phyloP scores from a whole-genome alignment of 2,113 vertebrate species.

The Spea bombifrons region DNA sequence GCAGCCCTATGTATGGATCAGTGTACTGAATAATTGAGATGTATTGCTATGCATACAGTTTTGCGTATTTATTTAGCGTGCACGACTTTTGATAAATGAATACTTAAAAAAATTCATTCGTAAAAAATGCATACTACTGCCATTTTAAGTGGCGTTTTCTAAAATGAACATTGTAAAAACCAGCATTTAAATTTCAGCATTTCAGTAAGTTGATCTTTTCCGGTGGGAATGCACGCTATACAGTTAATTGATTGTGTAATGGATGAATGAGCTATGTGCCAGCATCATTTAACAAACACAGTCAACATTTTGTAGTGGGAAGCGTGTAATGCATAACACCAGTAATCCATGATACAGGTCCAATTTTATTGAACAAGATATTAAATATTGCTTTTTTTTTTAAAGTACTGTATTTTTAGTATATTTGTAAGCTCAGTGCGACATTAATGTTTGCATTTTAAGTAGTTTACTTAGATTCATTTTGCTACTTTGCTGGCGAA shows the following conservation, averaged over 20 bases:
- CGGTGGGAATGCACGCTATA: neutral
- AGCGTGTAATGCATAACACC: neutral
- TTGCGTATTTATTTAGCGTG: neutral
- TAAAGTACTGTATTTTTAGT: too few relatives aligned
- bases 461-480: too few relatives aligned
- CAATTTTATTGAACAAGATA: too few relatives aligned
- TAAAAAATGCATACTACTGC: neutral
- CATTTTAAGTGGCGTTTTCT: neutral
- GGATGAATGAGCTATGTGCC: neutral
- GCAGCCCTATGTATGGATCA: too few relatives aligned
- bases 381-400: too few relatives aligned
- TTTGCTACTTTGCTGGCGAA: too few relatives aligned
- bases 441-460: too few relatives aligned
- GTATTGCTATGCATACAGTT: too few relatives aligned
- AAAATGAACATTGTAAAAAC: neutral
- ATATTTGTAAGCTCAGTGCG: too few relatives aligned
- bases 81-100: neutral
- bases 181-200: neutral
- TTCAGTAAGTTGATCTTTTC: neutral
- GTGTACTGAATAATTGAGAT: too few relatives aligned
- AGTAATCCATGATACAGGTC: too few relatives aligned
- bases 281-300: neutral
- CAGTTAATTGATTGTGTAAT: neutral
- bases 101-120: neutral
- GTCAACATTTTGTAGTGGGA: neutral